Evolutionary conservation across 2,888 invertebrate species (phyloP).

Genomic region (Drosophila paramelanica): DNA sequence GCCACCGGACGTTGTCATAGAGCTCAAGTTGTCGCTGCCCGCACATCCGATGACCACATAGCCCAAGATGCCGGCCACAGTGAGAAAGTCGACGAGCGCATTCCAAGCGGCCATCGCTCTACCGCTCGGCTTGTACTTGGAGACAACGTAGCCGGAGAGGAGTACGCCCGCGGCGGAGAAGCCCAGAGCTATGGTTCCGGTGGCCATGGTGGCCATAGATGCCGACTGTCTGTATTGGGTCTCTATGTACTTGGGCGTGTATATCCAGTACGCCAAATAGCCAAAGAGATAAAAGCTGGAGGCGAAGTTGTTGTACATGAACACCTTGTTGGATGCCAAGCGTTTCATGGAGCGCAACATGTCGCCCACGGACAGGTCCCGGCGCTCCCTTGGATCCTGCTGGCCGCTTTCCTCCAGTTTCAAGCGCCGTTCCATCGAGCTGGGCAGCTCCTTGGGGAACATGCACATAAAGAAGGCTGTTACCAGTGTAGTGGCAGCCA

Average conservation of each 20-base stretch:
- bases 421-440: constrained; percentile 87
- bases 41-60: constrained; percentile 89
- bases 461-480: constrained; percentile 87
- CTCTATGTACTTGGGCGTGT: constrained; percentile 93
- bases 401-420: constrained; percentile 44
- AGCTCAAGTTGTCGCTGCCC: constrained; percentile 85
- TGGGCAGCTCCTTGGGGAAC: constrained; percentile 89
- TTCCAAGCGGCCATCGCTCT: constrained; percentile 89
- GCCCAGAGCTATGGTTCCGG: constrained; percentile 88
- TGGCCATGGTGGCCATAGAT: constrained; percentile 88
- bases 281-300: constrained; percentile 90
- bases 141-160: constrained; percentile 87
- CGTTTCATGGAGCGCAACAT: constrained; percentile 88
- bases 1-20: constrained; percentile 37
- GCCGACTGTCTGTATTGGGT: constrained; percentile 91
- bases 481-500: constrained; percentile 86
- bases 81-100: constrained; percentile 87
- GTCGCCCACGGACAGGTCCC: constrained; percentile 85
- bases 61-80: constrained; percentile 87
- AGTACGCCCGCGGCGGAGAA: constrained; percentile 89
- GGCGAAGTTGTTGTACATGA: constrained; percentile 89
- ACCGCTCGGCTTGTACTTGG: constrained; percentile 88
- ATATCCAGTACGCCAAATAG: constrained; percentile 91
- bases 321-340: constrained; percentile 88
- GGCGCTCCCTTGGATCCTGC: constrained; percentile 33